Conservation (phyloP, 2,797 vertebrate genomes). For the Melanotaenia nigrans region DNA sequence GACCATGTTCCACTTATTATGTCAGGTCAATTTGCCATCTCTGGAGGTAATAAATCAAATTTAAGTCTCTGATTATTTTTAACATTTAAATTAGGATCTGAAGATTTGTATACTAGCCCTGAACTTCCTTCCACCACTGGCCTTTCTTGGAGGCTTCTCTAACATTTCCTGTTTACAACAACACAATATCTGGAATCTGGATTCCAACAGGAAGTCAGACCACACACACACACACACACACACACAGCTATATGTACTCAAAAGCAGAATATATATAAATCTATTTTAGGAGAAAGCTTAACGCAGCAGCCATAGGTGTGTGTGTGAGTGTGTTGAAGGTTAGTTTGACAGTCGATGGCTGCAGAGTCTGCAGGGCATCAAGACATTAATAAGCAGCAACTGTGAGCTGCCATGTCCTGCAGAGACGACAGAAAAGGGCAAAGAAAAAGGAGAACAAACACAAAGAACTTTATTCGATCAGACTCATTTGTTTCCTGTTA, state of each 20-base stretch:
- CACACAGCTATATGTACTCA: constrained; percentile 2
- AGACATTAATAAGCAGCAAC: constrained; percentile 36
- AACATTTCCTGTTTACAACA: constrained; percentile 51
- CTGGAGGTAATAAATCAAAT: too few relatives aligned
- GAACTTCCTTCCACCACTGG: not conserved
- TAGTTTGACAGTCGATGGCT: constrained; percentile 19
- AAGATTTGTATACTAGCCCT: not conserved
- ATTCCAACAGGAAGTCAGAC: constrained; percentile 10
- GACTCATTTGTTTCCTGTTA: not conserved
- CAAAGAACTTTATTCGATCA: not conserved
- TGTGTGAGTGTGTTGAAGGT: constrained; percentile 18
- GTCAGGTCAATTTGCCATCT: too few relatives aligned
- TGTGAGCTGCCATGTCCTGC: constrained; percentile 3
- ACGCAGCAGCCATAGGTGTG: constrained; percentile 24
- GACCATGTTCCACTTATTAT: not conserved
- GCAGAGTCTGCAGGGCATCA: constrained; percentile 36
- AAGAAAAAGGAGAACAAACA: not conserved
- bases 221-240: not conserved
- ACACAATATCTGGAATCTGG: constrained; percentile 19
- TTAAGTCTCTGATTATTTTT: too few relatives aligned
- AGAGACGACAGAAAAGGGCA: not conserved
- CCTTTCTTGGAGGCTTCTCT: constrained; percentile 15
- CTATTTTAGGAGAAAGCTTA: constrained; percentile 23
- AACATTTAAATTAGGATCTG: constrained; percentile 3
- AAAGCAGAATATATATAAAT: constrained; percentile 17